Base-by-base conservation (phyloP, 92 coral and sea anemone species). In the Porites divaricata region DNA sequence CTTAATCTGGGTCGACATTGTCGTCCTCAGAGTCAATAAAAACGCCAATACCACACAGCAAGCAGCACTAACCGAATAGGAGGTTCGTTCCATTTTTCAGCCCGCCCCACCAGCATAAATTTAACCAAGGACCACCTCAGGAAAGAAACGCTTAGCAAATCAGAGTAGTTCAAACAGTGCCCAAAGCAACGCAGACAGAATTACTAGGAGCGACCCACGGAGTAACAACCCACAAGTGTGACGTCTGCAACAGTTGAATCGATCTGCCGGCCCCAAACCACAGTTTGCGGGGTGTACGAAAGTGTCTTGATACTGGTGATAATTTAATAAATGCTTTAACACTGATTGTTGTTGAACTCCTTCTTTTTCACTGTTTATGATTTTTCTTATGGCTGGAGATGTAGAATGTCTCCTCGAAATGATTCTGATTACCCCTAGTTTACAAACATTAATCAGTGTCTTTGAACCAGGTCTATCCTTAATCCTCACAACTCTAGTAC, bases 1-100 rank as follows among this genome's bases (percentile, higher is more conserved):
- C 72, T 19, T 78, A 57, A 62, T 78, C 1, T 78, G 83, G 74
- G 72, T 78, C 59, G 63, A 78, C 72, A 25, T 78, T 78, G 83
- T 78, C 35, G 83, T 78, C 19, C 83, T 4, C 2, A 73, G 72
- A 64, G 83, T 78, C 20, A 28, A 78, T 64, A 61, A 50, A 23
- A 1, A 64, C 15, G 69, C 0, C 28, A 25, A 78, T 1, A 24
- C 41, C 51, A 59, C 64, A 8, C 63, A 78, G 25, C 70, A 19
- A 19, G 35, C 83, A 78, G 83, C 83, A 62, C 73, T 78, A 17
- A 78, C 83, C 1, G 83, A 78, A 20, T 45, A 63, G 21, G 63
- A 64, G 64, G 70, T 68, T 19, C 41, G 58, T 57, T 13, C 59
- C 58, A 78, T 78, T 78, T 63, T 78, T 62, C 28, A 0, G 26